Evolutionary conservation across 2,888 invertebrate genomes (phyloP), one percentile per base, ranked within the genome.

Genomic region (Eilema sororculum): DNA sequence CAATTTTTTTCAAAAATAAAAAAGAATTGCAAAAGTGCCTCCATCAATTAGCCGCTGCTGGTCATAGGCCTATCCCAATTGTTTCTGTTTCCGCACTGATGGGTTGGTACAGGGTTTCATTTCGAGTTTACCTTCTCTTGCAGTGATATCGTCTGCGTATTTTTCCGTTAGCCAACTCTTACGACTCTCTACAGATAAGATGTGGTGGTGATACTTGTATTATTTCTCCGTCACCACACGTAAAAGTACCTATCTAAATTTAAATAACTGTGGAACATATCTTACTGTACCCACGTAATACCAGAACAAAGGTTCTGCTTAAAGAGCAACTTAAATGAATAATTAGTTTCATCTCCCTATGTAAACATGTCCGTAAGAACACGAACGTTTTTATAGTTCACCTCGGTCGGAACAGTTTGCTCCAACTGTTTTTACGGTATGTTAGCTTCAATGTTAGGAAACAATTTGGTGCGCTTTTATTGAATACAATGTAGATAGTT

Each of bases 271-370:
- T 30, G 71, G 61, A 68, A 59, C 58, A 74, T 69, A 67, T 72
- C 69, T 46, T 70, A 69, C 66, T 78, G 65, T 76, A 67, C 67
- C 69, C 6, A 20, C 68, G 52, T 64, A 65, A 65, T 24, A 41
- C 41, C 20, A 62, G 70, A 74, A 79, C 79, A 80, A 80, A 79
- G 78, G 80, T 76, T 25, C 57, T 71, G 69, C 76, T 78, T 77
- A 70, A 56, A 76, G 69, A 77, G 71, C 73, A 71, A 75, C 64
- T 73, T 52, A 80, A 85, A 84, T 84, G 81, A 79, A 78, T 79
- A 84, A 52, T 80, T 77, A 84, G 79, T 81, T 83, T 75, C 65
- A 75, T 75, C 63, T 74, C 74, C 78, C 77, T 82, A 71, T 75
- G 59, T 66, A 65, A 73, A 71, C 41, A 74, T 30, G 33, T 58